Evolutionary conservation across 2,888 invertebrate species (phyloP).

Genomic region (Megaustenia siamemsis): DNA sequence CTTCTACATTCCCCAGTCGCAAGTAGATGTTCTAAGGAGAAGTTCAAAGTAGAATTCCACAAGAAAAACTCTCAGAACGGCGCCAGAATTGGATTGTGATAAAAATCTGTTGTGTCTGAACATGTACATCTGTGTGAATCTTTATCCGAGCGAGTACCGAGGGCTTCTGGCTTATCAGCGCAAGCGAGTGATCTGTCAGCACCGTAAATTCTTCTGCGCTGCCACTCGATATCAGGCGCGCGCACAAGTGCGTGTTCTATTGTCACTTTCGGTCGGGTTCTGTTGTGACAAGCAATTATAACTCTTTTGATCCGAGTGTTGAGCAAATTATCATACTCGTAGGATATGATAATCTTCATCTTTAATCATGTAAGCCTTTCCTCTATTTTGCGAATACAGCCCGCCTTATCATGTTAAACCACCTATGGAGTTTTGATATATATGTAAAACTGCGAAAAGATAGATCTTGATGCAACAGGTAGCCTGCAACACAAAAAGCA

Average conservation of each 20-base stretch:
- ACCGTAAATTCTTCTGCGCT: background rate
- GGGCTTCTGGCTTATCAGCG: background rate
- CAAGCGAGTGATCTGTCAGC: background rate
- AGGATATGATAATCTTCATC: no score
- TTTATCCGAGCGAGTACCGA: background rate
- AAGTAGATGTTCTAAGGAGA: background rate
- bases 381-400: no score
- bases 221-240: background rate
- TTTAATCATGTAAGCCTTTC: no score
- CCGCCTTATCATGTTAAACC: no score
- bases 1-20: no score
- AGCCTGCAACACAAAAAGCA: no score
- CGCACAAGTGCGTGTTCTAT: background rate
- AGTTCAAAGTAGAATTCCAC: constrained; percentile 4
- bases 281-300: background rate
- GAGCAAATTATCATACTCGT: no score
- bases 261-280: background rate
- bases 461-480: no score
- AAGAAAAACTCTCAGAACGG: constrained; percentile 22
- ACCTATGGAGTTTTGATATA: no score
- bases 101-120: constrained; percentile 3
- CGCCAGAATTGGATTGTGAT: background rate
- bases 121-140: background rate
- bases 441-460: no score
- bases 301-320: background rate